phyloP scores from a whole-genome alignment of 2,797 vertebrate species.

The Chiroxiphia lanceolata region DNA sequence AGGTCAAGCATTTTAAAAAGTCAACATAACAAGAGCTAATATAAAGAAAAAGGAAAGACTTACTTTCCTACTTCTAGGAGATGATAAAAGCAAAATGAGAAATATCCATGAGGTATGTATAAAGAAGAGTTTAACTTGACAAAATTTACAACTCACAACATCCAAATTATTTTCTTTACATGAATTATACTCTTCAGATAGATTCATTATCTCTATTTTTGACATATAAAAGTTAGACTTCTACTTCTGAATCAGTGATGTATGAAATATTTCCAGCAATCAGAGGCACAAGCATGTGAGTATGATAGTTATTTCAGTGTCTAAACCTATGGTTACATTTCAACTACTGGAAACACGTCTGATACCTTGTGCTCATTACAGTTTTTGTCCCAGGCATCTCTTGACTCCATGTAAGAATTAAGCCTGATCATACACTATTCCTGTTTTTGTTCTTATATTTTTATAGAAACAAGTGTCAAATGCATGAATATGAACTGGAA shows the following conservation, averaged over 20 bases:
- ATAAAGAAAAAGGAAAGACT: neutral
- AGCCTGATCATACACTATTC: neutral
- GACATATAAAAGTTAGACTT: neutral
- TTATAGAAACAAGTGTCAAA: neutral
- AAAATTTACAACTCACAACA: neutral
- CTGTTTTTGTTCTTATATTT: neutral
- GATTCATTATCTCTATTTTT: neutral
- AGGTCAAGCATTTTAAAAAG: neutral
- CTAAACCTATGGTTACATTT: neutral
- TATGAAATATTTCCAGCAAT: neutral
- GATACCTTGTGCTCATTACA: fast-evolving
- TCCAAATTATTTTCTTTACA: neutral
- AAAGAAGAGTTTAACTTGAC: neutral
- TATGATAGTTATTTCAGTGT: neutral
- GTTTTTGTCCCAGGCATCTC: neutral
- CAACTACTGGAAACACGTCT: neutral
- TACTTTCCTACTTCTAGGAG: neutral
- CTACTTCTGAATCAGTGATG: neutral
- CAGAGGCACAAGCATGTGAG: neutral
- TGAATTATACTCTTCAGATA: neutral
- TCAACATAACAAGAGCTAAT: neutral
- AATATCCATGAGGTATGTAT: neutral
- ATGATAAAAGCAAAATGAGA: neutral
- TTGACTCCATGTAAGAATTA: neutral
- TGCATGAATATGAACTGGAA: neutral